phyloP scores from a whole-genome alignment of 2,113 vertebrate species.

The Catharus fuscescens region DNA sequence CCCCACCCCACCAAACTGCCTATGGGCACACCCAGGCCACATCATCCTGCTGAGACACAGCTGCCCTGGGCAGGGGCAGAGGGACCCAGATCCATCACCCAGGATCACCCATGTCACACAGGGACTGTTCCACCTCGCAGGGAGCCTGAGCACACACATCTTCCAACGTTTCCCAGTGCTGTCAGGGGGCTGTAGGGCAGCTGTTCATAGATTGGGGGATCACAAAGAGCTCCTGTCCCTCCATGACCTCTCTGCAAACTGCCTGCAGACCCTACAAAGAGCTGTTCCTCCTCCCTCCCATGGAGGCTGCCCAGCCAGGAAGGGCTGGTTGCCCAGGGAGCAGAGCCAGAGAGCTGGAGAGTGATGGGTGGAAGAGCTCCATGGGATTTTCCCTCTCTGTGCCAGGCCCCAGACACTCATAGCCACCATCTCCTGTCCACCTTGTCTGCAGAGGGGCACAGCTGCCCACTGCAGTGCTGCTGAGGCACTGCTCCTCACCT shows the following conservation, averaged over 20 bases:
- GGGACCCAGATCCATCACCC: background rate
- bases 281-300: background rate
- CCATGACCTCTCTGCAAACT: background rate
- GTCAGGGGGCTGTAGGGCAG: background rate
- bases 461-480: background rate
- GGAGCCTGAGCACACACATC: background rate
- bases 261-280: background rate
- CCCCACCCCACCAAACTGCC: background rate
- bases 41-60: background rate
- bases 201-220: accelerated
- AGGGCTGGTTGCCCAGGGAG: background rate
- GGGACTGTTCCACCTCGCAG: background rate
- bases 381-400: background rate
- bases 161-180: background rate
- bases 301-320: background rate
- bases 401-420: background rate
- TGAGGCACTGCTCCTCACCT: background rate
- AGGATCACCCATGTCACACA: background rate
- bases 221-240: background rate
- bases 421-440: background rate
- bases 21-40: background rate
- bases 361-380: background rate
- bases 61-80: background rate
- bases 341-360: background rate
- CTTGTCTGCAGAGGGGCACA: background rate